Evolutionary conservation across 2,888 invertebrate genomes (phyloP).

Genomic region (Blera fallax): DNA sequence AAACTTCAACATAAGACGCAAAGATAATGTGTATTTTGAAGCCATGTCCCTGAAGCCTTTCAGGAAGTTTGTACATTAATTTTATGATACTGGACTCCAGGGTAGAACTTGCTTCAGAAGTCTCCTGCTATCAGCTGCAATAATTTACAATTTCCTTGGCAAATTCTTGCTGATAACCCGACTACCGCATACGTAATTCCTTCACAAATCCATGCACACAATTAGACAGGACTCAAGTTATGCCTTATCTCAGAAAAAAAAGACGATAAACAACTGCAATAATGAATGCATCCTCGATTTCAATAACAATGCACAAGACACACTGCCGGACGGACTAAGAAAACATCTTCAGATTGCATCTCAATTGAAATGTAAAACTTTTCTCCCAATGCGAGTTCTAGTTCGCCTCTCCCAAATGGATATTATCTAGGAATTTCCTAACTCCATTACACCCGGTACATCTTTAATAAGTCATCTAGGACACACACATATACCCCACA

Average conservation of each 20-base stretch:
- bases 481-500: neutral
- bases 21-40: neutral
- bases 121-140: neutral
- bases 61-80: neutral
- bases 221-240: neutral
- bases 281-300: conserved; percentile 47
- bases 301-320: conserved; percentile 48
- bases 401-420: conserved; percentile 2
- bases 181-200: neutral
- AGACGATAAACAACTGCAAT: conserved; percentile 26
- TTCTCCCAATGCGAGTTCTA: conserved; percentile 25
- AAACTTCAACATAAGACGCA: too few relatives aligned
- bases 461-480: conserved; percentile 69
- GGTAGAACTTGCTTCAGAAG: neutral
- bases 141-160: conserved; percentile 17
- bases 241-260: neutral
- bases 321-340: conserved; percentile 26
- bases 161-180: neutral
- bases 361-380: conserved; percentile 69
- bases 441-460: conserved; percentile 56
- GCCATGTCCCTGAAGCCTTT: neutral
- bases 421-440: conserved; percentile 53
- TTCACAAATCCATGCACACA: conserved; percentile 19
- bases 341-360: conserved; percentile 60
- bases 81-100: neutral